Base-by-base conservation (phyloP, 2,888 invertebrate genomes). In the Synanthedon andrenaeformis region DNA sequence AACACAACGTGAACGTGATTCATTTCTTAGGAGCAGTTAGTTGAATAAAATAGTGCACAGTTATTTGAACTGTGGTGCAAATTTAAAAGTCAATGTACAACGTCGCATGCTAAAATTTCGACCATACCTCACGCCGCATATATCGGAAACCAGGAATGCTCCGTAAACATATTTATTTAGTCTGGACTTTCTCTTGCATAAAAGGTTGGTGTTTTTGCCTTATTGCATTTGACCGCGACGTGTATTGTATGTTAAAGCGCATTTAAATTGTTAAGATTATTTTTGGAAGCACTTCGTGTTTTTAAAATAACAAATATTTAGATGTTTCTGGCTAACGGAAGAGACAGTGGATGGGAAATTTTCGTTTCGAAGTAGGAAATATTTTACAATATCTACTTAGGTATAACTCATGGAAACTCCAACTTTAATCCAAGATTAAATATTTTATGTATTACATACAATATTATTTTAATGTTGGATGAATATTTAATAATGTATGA, bases 141-240 rank as follows among this genome's bases (percentile, higher is more conserved):
- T 49, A 60, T 54, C 59, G 45, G 35, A 54, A 60, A 57, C 58
- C 49, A 17, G 56, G 62, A 59, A 67, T 60, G 60, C 58, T 56
- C 58, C 45, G 53, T 60, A 64, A 62, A 68, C 58, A 62, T 64
- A 64, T 68, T 66, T 66, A 66, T 64, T 66, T 68, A 58, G 57
- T 58, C 59, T 35, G 59, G 55, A 61, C 64, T 66, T 68, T 68
- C 64, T 62, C 63, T 60, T 55, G 58, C 53, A 54, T 55, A 51
- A 61, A 62, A 63, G 60, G 59, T 66, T 57, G 57, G 60, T 58
- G 63, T 58, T 62, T 60, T 66, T 57, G 57, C 59, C 58, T 65
- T 58, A 62, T 60, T 58, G 49, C 54, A 55, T 55, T 42, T 55
- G 49, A 51, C 42, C 52, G 49, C 51, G 52, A 35, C 35, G 51